Percentiles rank a stretch among this genome's conserved stretches.
These are phyloP conservation scores for Oryzias dopingdopingensis DNA, from an alignment of 2,797 vertebrate species.

Conservation along the genomic window DNA sequence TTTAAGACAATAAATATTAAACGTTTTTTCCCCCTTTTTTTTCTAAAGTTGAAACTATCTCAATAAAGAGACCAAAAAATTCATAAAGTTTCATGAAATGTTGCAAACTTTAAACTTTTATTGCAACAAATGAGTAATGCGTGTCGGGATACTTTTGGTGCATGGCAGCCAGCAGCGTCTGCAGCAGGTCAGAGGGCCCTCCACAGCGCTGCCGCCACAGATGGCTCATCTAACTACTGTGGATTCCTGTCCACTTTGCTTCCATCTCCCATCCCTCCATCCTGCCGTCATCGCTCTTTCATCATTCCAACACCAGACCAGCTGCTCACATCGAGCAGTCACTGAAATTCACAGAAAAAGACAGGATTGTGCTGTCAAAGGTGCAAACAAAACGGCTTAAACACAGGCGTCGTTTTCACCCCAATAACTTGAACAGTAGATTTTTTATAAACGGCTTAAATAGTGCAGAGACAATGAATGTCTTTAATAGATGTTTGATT, in stretches of 20 bases:
- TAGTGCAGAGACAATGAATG: slow-evolving; percentile 4
- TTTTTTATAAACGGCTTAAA: slow-evolving; percentile 7
- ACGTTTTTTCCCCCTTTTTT: too few species aligned
- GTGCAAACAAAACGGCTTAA: neutral
- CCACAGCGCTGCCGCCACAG: slow-evolving; percentile 55
- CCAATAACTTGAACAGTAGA: too few species aligned
- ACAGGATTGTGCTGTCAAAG: slow-evolving; percentile 22
- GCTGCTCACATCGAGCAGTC: slow-evolving; percentile 55
- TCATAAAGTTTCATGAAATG: neutral
- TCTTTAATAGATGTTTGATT: too few species aligned
- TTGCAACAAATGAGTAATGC: neutral
- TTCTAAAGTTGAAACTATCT: neutral
- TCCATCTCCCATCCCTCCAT: slow-evolving; percentile 41
- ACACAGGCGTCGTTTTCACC: neutral
- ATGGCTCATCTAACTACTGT: slow-evolving; percentile 70
- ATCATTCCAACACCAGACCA: slow-evolving; percentile 53
- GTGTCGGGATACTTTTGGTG: slow-evolving; percentile 14
- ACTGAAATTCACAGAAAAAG: slow-evolving; percentile 31
- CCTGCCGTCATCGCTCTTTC: slow-evolving; percentile 54
- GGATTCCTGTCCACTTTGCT: slow-evolving; percentile 28
- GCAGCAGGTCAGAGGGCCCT: slow-evolving; percentile 53
- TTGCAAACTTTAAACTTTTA: neutral
- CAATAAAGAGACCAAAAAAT: neutral
- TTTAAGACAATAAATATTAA: too few species aligned
- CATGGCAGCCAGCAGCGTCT: slow-evolving; percentile 13